Percentiles rank a stretch among this genome's conserved stretches.
phyloP scores from a whole-genome alignment of 2,888 invertebrate species.

The Barypeithes pellucidus region DNA sequence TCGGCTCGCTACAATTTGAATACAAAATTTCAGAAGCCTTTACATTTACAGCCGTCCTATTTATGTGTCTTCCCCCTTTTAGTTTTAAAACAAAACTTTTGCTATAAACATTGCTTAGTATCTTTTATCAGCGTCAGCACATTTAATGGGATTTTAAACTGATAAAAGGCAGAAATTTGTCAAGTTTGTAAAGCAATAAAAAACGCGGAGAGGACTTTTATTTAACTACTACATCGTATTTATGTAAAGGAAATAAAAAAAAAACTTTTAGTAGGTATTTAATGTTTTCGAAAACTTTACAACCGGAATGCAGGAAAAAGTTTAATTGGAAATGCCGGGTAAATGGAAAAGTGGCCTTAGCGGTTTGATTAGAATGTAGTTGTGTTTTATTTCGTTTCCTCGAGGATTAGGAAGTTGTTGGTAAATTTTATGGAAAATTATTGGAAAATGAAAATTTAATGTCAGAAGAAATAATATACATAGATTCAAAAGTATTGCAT shows the following conservation, averaged over 20 bases:
- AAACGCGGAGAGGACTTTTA: conserved; percentile 8
- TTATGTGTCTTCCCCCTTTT: not conserved
- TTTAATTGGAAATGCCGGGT: conserved; percentile 47
- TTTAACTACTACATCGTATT: conserved; percentile 23
- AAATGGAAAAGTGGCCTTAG: conserved; percentile 37
- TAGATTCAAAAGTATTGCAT: too few species aligned
- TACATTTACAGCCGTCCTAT: conserved; percentile 12
- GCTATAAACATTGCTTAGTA: not conserved
- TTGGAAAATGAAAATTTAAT: too few species aligned
- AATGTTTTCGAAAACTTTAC: conserved; percentile 39
- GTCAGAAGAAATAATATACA: too few species aligned
- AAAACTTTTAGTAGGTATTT: conserved; percentile 41
- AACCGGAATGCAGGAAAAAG: conserved; percentile 37
- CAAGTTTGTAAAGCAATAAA: conserved; percentile 16
- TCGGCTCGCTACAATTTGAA: not conserved
- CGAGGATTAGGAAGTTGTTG: not conserved
- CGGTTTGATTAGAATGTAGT: conserved; percentile 39
- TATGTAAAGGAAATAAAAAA: conserved; percentile 29
- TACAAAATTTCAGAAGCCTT: conserved; percentile 6
- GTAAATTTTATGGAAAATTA: too few species aligned
- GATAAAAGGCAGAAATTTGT: conserved; percentile 29
- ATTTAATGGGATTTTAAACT: conserved; percentile 18
- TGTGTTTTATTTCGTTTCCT: not conserved
- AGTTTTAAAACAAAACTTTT: conserved; percentile 17
- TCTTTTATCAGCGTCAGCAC: conserved; percentile 7